Evolutionary conservation across 2,797 vertebrate genomes (phyloP).

Genomic region (Gastrophryne carolinensis): DNA sequence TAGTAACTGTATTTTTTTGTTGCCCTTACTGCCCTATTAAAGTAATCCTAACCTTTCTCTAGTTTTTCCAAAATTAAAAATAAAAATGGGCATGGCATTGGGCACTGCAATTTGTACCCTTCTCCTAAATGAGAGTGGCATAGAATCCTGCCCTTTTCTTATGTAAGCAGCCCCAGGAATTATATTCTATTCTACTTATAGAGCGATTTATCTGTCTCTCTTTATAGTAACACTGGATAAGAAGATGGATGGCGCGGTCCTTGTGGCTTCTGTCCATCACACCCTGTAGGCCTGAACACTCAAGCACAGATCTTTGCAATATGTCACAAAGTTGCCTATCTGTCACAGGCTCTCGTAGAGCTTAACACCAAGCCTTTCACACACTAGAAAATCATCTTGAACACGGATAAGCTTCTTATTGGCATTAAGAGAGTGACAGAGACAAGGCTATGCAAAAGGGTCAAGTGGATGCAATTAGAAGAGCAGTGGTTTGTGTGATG

Average conservation of each 20-base stretch:
- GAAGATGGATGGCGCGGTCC: constrained; percentile 66
- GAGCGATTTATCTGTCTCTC: neutral
- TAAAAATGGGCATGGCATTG: no score
- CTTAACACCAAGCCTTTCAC: constrained; percentile 10
- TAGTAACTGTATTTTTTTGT: no score
- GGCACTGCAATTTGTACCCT: no score
- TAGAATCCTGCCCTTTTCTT: no score
- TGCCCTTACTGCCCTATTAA: no score
- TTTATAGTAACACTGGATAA: neutral
- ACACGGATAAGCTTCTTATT: constrained; percentile 1
- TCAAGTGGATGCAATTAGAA: constrained; percentile 60
- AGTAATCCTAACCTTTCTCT: no score
- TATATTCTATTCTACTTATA: neutral
- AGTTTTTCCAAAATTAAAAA: no score
- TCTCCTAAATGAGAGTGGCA: no score
- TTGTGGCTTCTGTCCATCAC: constrained; percentile 73
- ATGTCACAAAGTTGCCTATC: constrained; percentile 64
- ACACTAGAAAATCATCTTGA: neutral
- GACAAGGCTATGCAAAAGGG: constrained; percentile 54
- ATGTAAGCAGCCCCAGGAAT: no score
- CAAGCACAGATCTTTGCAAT: constrained; percentile 67
- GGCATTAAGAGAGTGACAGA: constrained; percentile 24
- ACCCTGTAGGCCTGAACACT: constrained; percentile 61
- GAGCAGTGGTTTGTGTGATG: no score
- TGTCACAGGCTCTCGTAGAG: constrained; percentile 55